Conservation (phyloP, 2,113 vertebrate genomes). For the Panurus biarmicus region DNA sequence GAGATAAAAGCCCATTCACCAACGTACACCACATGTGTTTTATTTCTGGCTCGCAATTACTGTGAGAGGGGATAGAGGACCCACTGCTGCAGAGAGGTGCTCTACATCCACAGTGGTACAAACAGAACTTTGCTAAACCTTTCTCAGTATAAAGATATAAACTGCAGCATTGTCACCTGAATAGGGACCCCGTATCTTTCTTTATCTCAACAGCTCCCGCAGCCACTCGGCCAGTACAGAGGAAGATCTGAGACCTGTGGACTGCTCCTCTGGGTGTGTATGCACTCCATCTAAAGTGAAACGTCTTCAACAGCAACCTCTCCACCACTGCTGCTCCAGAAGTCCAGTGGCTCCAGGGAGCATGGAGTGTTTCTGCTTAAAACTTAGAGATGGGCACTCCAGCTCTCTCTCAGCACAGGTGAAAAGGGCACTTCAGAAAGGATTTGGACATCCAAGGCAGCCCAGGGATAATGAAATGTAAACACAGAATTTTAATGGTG, state of each 20-base stretch:
- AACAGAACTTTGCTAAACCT: not conserved
- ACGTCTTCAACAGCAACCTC: not conserved
- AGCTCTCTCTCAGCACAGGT: not conserved
- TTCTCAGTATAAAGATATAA: not conserved
- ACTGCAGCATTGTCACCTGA: not conserved
- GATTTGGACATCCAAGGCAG: not conserved
- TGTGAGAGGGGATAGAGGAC: not conserved
- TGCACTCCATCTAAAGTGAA: fast-evolving
- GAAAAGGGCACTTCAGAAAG: not conserved
- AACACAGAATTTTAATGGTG: not conserved
- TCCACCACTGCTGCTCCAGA: not conserved
- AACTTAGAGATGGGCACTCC: too few species aligned
- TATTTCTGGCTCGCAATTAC: not conserved
- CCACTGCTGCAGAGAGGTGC: not conserved
- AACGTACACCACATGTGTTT: fast-evolving
- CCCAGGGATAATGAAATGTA: not conserved
- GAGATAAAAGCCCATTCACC: not conserved
- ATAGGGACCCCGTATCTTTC: not conserved
- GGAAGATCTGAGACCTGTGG: too few species aligned
- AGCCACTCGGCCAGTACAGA: not conserved
- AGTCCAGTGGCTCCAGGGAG: not conserved
- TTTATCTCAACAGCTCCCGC: not conserved
- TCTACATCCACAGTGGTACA: fast-evolving
- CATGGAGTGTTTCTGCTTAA: not conserved
- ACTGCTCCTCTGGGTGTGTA: not conserved